Evolutionary conservation across 2,113 vertebrate genomes (phyloP).

Genomic region (Sigmodon hispidus): DNA sequence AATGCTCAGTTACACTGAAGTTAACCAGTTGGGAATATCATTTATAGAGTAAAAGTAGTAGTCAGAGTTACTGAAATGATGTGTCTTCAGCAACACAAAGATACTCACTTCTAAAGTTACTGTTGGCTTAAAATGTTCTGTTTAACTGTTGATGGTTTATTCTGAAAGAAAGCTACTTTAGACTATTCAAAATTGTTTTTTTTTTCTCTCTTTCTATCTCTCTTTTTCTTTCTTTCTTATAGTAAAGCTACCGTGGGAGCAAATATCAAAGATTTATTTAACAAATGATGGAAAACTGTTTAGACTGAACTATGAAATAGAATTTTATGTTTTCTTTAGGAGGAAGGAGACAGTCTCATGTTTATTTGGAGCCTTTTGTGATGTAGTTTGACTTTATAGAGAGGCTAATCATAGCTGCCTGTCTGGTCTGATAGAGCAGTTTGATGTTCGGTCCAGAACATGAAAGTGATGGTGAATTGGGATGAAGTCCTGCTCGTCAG

Average conservation of each 20-base stretch:
- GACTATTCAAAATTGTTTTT: neutral
- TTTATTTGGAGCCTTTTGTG: slow-evolving; percentile 13
- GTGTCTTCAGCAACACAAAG: neutral
- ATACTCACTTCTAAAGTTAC: slow-evolving; percentile 36
- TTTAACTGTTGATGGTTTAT: slow-evolving; percentile 47
- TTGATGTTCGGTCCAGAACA: neutral
- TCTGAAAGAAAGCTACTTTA: slow-evolving; percentile 21
- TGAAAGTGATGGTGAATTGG: neutral
- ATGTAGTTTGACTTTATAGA: neutral
- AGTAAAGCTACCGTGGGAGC: neutral
- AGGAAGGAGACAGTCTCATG: neutral
- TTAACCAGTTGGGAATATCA: slow-evolving; percentile 21
- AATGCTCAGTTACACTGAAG: neutral
- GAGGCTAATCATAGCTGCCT: neutral
- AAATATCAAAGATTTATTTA: neutral
- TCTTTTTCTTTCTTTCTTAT: slow-evolving; percentile 29
- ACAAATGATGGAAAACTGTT: slow-evolving; percentile 15
- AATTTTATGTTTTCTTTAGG: neutral
- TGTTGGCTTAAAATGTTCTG: slow-evolving; percentile 14
- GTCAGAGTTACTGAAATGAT: slow-evolving; percentile 38
- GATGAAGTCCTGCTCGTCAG: neutral
- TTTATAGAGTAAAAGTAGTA: slow-evolving; percentile 39
- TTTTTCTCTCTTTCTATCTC: no score
- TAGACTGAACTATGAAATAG: neutral
- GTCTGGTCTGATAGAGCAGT: neutral